phyloP scores from a whole-genome alignment of 2,797 vertebrate species.

The Rhynchotus rufescens region DNA sequence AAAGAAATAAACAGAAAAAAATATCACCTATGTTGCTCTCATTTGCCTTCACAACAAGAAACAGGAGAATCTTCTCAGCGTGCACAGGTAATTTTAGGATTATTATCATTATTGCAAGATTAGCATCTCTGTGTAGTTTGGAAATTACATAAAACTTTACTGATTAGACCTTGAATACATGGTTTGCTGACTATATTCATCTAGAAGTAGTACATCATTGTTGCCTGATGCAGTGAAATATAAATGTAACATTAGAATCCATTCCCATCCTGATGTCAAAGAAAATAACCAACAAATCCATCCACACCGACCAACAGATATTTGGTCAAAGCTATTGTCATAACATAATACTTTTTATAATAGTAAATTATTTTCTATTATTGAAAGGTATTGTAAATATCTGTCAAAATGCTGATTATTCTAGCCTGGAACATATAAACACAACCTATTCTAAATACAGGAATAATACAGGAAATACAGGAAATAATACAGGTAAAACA shows the following conservation, averaged over 20 bases:
- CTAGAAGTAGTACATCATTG: background rate
- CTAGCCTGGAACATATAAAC: background rate
- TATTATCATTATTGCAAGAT: background rate
- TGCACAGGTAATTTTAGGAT: background rate
- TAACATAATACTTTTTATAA: background rate
- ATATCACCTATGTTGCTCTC: background rate
- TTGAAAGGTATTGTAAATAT: background rate
- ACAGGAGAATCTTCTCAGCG: background rate
- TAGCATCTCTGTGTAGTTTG: background rate
- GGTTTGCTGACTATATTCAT: background rate
- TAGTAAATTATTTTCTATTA: background rate
- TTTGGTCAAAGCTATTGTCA: background rate
- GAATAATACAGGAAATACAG: background rate
- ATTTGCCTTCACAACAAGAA: background rate
- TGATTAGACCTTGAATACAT: background rate
- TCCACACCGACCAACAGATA: background rate
- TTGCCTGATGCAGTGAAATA: background rate
- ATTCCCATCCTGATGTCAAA: background rate
- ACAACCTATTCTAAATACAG: background rate
- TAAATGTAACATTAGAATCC: background rate
- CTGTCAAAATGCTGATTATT: background rate
- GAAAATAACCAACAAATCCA: background rate
- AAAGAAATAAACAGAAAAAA: constrained; percentile 52
- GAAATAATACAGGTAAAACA: background rate
- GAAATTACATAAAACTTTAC: background rate